Conservation (phyloP, 2,113 vertebrate species). For the Myiozetetes cayanensis region DNA sequence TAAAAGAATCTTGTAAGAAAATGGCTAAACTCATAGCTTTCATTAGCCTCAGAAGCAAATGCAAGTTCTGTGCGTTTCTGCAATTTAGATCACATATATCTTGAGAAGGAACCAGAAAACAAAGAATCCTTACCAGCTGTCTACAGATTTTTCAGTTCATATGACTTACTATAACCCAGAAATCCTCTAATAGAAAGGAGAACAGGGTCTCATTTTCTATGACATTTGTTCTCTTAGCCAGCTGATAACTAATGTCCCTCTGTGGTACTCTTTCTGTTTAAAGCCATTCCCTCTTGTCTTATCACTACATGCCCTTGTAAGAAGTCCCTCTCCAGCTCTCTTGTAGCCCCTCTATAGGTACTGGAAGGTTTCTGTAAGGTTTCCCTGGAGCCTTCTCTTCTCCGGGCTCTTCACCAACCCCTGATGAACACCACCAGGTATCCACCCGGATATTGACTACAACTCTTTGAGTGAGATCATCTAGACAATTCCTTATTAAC, state of each 20-base stretch:
- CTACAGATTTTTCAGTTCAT: neutral
- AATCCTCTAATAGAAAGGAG: neutral
- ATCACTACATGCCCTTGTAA: neutral
- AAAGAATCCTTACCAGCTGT: neutral
- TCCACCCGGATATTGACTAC: neutral
- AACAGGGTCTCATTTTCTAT: neutral
- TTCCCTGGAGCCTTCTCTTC: neutral
- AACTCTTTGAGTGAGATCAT: neutral
- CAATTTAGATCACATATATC: neutral
- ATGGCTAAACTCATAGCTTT: neutral
- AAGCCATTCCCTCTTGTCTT: accelerated
- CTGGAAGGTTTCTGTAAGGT: neutral
- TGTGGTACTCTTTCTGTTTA: neutral
- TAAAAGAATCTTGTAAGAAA: neutral
- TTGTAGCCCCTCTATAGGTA: neutral
- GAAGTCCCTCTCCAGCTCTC: neutral
- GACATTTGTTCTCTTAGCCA: neutral
- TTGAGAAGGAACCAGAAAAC: neutral
- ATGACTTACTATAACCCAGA: neutral
- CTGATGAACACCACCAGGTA: neutral
- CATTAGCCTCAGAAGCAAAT: neutral
- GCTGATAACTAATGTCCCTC: neutral
- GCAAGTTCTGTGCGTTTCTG: neutral
- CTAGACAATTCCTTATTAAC: neutral
- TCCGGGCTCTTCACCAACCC: too few species aligned